Base-by-base conservation (phyloP, 2,888 invertebrate species). In the Mesorhabditis belari region DNA sequence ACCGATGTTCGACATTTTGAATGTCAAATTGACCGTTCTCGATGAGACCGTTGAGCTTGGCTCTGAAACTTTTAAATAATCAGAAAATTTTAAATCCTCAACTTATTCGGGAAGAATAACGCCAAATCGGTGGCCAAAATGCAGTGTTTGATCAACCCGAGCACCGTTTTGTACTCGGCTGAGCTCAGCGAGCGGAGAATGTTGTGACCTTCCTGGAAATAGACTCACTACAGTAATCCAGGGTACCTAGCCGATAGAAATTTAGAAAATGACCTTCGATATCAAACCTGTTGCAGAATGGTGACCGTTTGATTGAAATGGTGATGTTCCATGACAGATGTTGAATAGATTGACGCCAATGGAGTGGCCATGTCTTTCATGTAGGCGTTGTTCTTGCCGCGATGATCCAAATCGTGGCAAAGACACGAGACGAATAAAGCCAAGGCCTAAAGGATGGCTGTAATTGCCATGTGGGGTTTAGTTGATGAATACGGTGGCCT, bases 271-370 rank as follows among this genome's bases (percentile, higher is more conserved):
- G 90, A 0, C 89, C 89, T 58, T 89, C 89, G 5, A n/a, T 3
- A 19, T 12, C 54, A 4, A 23, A 64, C 64, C 87, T 90, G 84
- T 81, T 90, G 90, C 19, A 91, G 83, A 69, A 91, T 90, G 17
- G 89, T 88, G 27, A 90, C 89, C 0, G 90, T 90, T 80, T 90
- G 90, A 80, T 91, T 90, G 81, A 90, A 91, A 81, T 91, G 90
- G 80, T 91, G 90, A 77, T 91, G 90, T 80, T 91, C 91, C 85
- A 90, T 87, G 0, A 90, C 90, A 0, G 90, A 90, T 0, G 90
- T 91, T 29, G 89, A 87, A 81, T 91, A 91, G 81, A 91, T 89
- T 26, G 88, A 87, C 0, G 90, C 90, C 44, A 91, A 82, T 0
- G 91, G 90, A 2, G 90, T 89, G 58, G 88, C 88, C 25, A 88